Evolutionary conservation across 64 coral and sea anemone species (phyloP), one percentile per base, ranked within the genome.

Genomic region (Pocillopora verrucosa): DNA sequence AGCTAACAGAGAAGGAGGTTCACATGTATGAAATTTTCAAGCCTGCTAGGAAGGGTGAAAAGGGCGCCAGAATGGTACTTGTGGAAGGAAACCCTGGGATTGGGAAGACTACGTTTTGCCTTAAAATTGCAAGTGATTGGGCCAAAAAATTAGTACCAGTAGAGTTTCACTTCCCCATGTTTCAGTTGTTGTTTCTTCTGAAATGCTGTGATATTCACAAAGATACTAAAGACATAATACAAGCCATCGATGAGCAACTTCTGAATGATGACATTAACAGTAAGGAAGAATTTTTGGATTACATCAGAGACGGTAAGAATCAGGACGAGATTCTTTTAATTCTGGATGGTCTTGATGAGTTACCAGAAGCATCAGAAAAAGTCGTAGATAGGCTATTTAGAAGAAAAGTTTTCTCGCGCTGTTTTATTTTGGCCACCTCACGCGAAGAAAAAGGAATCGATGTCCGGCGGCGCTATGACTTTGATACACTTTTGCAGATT

Each of bases 281-380:
- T 30, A 87, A 60, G 17, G 20, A 10, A 34, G 11, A 5, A 0
- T n/a, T 87, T 0, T 9, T 60, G 25, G 24, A 75, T 60, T 87
- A 74, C 12, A 74, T 87, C 56, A 20, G 15, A 19, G 36, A 75
- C n/a, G 58, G 34, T 3, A 13, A 63, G 38, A 87, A 87, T 13
- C 85, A 87, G 72, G n/a, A 76, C 10, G 16, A 74, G 45, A 75
- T 76, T 72, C 41, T 87, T 14, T 16, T 87, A 16, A 34, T 87
- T 17, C 30, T 87, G 72, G 85, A 87, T 30, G 85, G 85, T 16
- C 41, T 75, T 56, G 85, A 76, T 34, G 85, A 87, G 85, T 34
- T 87, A 15, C 72, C 72, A 37, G 60, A 38, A 61, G 14, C 5
- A 34, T 11, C 13, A 20, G 80, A 24, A 11, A 6, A 38, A 11